These are phyloP conservation scores for Porites divaricata DNA, from an alignment of 92 coral and sea anemone genomes.

Conservation along the genomic window DNA sequence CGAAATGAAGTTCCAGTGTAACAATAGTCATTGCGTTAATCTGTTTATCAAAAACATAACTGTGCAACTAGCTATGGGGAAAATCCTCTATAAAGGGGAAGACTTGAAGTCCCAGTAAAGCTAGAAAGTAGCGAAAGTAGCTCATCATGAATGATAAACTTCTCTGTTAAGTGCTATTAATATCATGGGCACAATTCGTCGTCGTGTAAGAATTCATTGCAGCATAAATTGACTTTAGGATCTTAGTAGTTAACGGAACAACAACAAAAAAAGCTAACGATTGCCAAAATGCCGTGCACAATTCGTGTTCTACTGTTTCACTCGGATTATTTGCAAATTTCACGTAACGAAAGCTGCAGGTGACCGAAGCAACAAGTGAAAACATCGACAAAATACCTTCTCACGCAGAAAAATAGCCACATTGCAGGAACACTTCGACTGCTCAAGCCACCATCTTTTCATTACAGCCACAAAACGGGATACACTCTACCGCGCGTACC, in stretches of 20 bases:
- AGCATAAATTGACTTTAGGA: background rate
- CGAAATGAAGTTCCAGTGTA: too few species aligned
- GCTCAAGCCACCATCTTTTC: background rate
- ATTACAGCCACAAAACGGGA: background rate
- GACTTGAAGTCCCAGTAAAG: too few species aligned
- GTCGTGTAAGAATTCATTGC: background rate
- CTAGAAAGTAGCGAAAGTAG: background rate
- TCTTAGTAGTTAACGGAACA: background rate
- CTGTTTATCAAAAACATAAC: too few species aligned
- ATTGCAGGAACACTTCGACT: background rate
- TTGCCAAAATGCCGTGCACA: background rate
- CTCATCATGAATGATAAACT: background rate
- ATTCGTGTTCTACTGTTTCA: background rate
- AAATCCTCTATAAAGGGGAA: too few species aligned
- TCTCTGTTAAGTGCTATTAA: background rate
- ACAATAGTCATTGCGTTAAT: too few species aligned
- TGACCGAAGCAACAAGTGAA: slow-evolving; percentile 47
- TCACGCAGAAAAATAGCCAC: slow-evolving; percentile 54
- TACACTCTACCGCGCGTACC: background rate
- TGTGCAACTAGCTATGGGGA: too few species aligned
- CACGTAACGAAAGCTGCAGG: slow-evolving; percentile 17
- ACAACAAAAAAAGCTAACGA: background rate
- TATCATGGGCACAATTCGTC: background rate
- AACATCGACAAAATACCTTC: slow-evolving; percentile 32
- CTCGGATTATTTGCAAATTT: background rate